Base-by-base conservation (phyloP, 2,797 vertebrate genomes). In the Chelidonichthys spinosus region DNA sequence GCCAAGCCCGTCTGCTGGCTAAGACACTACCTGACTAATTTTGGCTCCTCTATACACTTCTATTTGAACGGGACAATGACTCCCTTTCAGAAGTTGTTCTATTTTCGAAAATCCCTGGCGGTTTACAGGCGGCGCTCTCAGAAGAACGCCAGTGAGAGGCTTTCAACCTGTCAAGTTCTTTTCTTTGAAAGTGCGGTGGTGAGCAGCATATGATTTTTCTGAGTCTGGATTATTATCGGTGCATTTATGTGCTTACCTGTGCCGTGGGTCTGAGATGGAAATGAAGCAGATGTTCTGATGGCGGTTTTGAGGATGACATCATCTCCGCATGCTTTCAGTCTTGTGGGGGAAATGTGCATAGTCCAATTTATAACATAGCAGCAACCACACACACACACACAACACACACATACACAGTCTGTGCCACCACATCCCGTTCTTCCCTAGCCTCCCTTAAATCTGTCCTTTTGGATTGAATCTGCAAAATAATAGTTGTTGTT, bases 101-200 rank as follows among this genome's bases (percentile, higher is more conserved):
- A 87, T 91, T 93, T 92, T 84, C 72, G 83, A 84, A 88, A 81
- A 83, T 90, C 90, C 87, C 90, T 69, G 74, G 87, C 74, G 87
- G 70, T 81, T 90, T 85, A 85, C 85, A 87, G 87, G 83, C 87
- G 66, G 72, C 79, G 75, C 85, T 67, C 74, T 87, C 74, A 79
- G 76, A 90, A 87, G 25, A 77, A 62, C 61, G 84, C 86, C 86
- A 89, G 69, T 72, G 39, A 69, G 79, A 79, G 32, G 78, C 82
- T 89, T 82, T 88, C 80, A 89, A 73, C 81, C 74, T 90, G 89
- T 92, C 90, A 88, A 50, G 44, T 65, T 75, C 17, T 54, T 70
- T 25, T 36, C 70, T 77, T 76, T 84, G 76, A 82, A 72, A 83
- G 62, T 71, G 67, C 63, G 49, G 70, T 58, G 40, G 43, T 70